phyloP scores from a whole-genome alignment of 2,888 invertebrate genomes.

The Operophtera brumata region DNA sequence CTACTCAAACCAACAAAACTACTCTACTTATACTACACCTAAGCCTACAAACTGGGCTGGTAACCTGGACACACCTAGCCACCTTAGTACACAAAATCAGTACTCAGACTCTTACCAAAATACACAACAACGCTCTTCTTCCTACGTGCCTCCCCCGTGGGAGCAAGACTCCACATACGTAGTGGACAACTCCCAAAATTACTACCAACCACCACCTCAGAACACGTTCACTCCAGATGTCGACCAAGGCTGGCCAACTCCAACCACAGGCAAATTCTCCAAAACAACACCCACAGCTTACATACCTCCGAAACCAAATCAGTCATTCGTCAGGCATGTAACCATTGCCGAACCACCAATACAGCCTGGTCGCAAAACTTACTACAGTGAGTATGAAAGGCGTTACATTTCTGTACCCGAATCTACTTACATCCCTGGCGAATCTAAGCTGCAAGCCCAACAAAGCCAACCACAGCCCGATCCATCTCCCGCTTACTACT shows the following conservation, averaged over 20 bases:
- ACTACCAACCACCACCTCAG: slow-evolving; percentile 56
- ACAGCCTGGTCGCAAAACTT: slow-evolving; percentile 68
- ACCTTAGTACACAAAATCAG: slow-evolving; percentile 46
- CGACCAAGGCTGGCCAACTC: slow-evolving; percentile 55
- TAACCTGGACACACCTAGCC: slow-evolving; percentile 36
- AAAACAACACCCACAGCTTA: slow-evolving; percentile 67
- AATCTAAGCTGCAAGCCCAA: slow-evolving; percentile 67
- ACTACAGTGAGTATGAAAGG: slow-evolving; percentile 75
- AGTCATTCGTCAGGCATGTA: slow-evolving; percentile 68
- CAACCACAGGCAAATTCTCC: slow-evolving; percentile 53
- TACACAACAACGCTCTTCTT: slow-evolving; percentile 61
- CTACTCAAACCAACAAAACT: slow-evolving; percentile 19
- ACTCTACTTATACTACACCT: slow-evolving; percentile 56
- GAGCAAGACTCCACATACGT: slow-evolving; percentile 68
- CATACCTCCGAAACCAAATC: slow-evolving; percentile 74
- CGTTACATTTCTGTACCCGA: slow-evolving; percentile 75
- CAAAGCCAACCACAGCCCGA: slow-evolving; percentile 67
- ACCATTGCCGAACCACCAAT: slow-evolving; percentile 51
- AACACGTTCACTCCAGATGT: slow-evolving; percentile 42
- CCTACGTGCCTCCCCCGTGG: slow-evolving; percentile 76
- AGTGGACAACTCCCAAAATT: slow-evolving; percentile 54
- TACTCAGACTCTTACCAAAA: slow-evolving; percentile 61
- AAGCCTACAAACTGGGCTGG: slow-evolving; percentile 57
- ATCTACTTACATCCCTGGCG: slow-evolving; percentile 67
- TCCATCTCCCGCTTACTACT: slow-evolving; percentile 72